Base-by-base conservation (phyloP, 2,113 vertebrate genomes). In the Ammodytes marinus region DNA sequence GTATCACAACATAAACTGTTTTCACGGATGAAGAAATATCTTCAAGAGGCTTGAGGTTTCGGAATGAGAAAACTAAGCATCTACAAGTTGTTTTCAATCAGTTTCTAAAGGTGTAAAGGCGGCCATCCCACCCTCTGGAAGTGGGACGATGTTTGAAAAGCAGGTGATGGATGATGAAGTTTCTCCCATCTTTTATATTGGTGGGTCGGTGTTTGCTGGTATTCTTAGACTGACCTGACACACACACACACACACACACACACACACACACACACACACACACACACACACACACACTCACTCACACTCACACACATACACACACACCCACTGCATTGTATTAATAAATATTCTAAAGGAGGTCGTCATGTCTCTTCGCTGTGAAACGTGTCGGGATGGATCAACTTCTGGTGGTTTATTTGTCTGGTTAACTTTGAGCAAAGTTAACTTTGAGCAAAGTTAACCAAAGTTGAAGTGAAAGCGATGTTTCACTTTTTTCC, bases 381-480 rank as follows among this genome's bases (percentile, higher is more conserved):
- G n/a, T 27, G 54, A 58, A 58, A 37, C 42, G 53, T 37, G 67
- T 57, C 1, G 8, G 49, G 58, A 68, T 35, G 77, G 77, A 86
- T 77, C 73, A 50, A 9, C 59, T 13, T 63, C 46, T 83, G 68
- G 78, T 45, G 79, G 46, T 4, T 19, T 49, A 27, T 85, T 77
- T 17, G 54, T 82, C 78, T 80, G 2, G 40, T 58, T 83, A 77
- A 86, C 86, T 90, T 88, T 90, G 83, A 74, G 75, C 76, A 85
- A 86, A 87, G 86, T 55, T 83, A 77, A 86, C 86, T 90, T 88
- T 90, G 83, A 74, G 75, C 76, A 85, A 86, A 87, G 86, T 86
- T 68, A 85, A 70, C 57, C 46, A 10, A 74, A 88, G 81, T 84
- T 73, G 60, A 79, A 72, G 69, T 42, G 64, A 77, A 80, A 82